Base-by-base conservation (phyloP, 2,888 invertebrate genomes). In the Melieria crassipennis region DNA sequence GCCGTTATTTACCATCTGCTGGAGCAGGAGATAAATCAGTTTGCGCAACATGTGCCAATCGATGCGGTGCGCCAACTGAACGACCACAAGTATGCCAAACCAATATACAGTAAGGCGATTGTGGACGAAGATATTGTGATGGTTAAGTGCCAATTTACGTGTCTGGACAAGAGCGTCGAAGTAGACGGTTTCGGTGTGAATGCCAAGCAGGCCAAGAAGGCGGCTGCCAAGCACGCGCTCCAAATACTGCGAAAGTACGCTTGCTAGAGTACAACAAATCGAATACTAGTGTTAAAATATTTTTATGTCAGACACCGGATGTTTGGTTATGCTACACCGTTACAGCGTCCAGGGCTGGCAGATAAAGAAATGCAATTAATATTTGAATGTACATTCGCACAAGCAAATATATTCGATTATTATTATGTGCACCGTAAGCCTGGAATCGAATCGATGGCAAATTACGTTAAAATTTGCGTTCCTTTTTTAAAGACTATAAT, bases 11-110 rank as follows among this genome's bases (percentile, higher is more conserved):
- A 95, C 85, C 88, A 89, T 64, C 88, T 99, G 57, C 95, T 99
- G 93, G 89, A 91, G 83, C 89, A 90, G n/a, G 95, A 97, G 87
- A 93, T 99, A 13, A 92, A 92, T 67, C 86, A 90, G 72, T 99
- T 98, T 87, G 92, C 93, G 47, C 87, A 86, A 61, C 90, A 93
- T 76, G 92, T 97, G 42, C 99, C 99, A 3, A 93, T 94, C 79
- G 96, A 97, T 81, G 94, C 97, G 0, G 92, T 99, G n/a, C 89
- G 97, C 63, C 90, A 94, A 77, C 86, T 99, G 1, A 88, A 93
- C 78, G 99, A 99, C 87, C 90, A 91, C 81, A 91, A 92, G 76
- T 43, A 50, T 7, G 93, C 93, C 1, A 90, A 92, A 70, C 92
- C 96, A 0, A 80, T 81, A 56, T 97, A 96, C 72, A 83, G 86